phyloP scores from a whole-genome alignment of 1,140 invertebrate species.

The Ceratosolen solmsi region DNA sequence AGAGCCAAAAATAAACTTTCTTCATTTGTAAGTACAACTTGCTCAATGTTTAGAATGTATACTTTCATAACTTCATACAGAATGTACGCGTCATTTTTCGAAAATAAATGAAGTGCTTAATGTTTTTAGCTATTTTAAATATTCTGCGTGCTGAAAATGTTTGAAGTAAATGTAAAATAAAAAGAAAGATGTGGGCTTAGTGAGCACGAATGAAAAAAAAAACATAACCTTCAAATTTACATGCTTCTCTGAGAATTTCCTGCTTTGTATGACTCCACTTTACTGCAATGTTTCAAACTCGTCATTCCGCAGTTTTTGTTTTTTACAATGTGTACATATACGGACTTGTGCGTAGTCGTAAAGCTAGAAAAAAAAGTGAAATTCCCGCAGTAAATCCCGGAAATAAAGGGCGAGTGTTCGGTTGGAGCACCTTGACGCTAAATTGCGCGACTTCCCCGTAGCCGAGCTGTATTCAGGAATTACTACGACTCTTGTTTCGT shows the following conservation, averaged over 20 bases:
- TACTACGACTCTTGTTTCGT: background rate
- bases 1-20: too few species aligned
- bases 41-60: too few species aligned
- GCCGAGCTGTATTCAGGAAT: background rate
- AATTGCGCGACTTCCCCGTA: background rate
- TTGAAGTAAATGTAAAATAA: background rate
- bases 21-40: too few species aligned
- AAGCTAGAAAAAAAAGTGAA: background rate
- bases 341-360: background rate
- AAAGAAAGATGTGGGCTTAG: background rate
- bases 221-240: background rate
- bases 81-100: background rate
- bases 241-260: background rate
- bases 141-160: background rate
- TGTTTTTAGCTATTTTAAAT: background rate
- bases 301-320: background rate
- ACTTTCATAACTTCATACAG: background rate
- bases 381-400: too few species aligned
- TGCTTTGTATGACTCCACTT: background rate
- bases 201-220: background rate
- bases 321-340: background rate
- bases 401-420: too few species aligned
- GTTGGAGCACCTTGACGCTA: too few species aligned
- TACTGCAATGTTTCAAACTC: constrained; percentile 17
- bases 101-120: background rate